Evolutionary conservation across 2,888 invertebrate species (phyloP), one percentile per base, ranked within the genome.

Genomic region (Heliconius sara): DNA sequence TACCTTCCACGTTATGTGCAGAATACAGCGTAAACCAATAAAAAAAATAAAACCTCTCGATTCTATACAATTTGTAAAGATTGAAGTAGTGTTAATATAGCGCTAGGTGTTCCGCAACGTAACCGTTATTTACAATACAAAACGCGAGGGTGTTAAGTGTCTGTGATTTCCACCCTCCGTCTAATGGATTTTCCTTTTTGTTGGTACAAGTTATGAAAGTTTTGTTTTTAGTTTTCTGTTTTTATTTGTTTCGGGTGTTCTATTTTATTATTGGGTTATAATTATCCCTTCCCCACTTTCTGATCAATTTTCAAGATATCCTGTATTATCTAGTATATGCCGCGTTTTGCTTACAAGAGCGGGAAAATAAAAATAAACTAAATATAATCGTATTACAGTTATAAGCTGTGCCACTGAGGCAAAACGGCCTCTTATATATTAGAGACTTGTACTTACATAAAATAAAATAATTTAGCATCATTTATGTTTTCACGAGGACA

Each of bases 141-240:
- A 75, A 65, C 57, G 43, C 66, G 66, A 60, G 76, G 60, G 80
- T 67, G 79, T 74, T 79, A 74, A 75, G 73, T 68, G 74, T 74
- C 74, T 77, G 80, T 74, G 77, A 80, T 80, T 80, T 39, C 63
- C 80, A 71, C 80, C 77, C 77, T 78, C 74, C 52, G 63, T 39
- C 70, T 81, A 82, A 82, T 83, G 78, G 82, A 81, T 81, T 79
- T 83, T 60, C 67, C 72, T 78, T 60, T 30, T n/a, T 47, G 65
- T 10, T 77, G 80, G 72, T 75, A 12, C 72, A 80, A 81, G 74
- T 76, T 43, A 76, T 12, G 67, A 77, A 76, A n/a, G 5, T 7
- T 43, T 25, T 25, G 9, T n/a, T 10, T 34, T 67, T n/a, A 13
- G n/a, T 22, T 68, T 67, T 39, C 10, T 5, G 5, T 68, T 39